Evolutionary conservation across 2,888 invertebrate genomes (phyloP).

Genomic region (Pristionchus entomophagus): DNA sequence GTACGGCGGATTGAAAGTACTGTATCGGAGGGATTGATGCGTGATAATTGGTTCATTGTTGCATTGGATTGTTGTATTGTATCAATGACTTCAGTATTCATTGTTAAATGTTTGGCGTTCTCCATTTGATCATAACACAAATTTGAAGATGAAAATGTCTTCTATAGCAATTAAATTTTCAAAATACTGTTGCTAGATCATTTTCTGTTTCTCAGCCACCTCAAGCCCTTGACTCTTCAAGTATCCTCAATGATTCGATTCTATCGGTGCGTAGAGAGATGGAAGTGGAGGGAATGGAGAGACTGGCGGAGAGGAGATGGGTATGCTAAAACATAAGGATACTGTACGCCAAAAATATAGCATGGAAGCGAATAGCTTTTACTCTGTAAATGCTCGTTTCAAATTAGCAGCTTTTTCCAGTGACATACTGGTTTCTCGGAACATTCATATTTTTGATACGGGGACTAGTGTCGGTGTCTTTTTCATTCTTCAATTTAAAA

Average conservation of each 20-base stretch:
- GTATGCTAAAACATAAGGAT: neutral
- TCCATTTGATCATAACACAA: no score
- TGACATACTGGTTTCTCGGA: neutral
- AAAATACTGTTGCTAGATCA: no score
- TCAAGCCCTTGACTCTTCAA: neutral
- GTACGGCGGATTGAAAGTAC: neutral
- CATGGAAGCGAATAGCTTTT: neutral
- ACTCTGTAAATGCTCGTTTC: neutral
- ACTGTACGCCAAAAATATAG: neutral
- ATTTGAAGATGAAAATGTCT: no score
- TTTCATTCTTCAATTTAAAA: neutral
- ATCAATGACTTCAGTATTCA: no score
- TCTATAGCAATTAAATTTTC: no score
- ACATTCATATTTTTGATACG: neutral
- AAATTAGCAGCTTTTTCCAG: neutral
- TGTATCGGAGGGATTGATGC: no score
- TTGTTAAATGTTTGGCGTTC: no score
- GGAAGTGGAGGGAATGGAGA: slow-evolving; percentile 32
- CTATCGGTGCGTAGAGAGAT: slow-evolving; percentile 18
- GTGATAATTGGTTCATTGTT: no score
- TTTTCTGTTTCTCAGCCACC: neutral
- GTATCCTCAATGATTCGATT: slow-evolving; percentile 31
- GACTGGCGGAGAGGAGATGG: slow-evolving; percentile 14
- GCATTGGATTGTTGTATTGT: no score
- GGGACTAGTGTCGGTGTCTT: no score